Evolutionary conservation across 2,113 vertebrate species (phyloP).

Genomic region (Axis porcinus): DNA sequence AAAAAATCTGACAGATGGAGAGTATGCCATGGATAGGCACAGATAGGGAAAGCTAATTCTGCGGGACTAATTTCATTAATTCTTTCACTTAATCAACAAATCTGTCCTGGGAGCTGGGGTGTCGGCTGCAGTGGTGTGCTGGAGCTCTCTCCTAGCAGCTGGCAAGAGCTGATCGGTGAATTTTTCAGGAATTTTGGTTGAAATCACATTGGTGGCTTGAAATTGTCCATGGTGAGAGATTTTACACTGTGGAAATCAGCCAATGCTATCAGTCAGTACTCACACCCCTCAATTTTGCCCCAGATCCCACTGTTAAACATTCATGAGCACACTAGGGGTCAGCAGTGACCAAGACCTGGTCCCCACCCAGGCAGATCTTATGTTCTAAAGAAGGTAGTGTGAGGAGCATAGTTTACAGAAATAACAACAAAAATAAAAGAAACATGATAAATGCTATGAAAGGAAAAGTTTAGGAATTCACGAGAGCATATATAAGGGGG

Average conservation of each 20-base stretch:
- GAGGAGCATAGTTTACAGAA: neutral
- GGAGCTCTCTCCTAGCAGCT: neutral
- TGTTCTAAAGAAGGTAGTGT: neutral
- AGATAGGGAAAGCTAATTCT: neutral
- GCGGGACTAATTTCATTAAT: neutral
- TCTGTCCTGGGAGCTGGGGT: too few species aligned
- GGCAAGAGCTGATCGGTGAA: neutral
- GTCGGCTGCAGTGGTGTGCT: neutral
- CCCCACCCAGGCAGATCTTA: neutral
- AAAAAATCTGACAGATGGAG: too few species aligned
- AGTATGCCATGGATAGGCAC: neutral
- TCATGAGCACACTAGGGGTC: neutral
- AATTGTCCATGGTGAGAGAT: neutral
- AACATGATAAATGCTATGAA: neutral
- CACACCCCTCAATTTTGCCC: neutral
- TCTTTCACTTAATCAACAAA: neutral
- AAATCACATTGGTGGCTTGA: neutral
- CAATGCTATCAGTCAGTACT: neutral
- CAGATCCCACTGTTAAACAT: neutral
- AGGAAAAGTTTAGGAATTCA: neutral
- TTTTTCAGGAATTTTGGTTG: neutral
- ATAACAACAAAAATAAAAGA: neutral
- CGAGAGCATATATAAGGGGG: fast-evolving
- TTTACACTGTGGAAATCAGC: neutral
- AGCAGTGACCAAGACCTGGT: neutral